Percentiles rank a stretch among this genome's conserved stretches.
Conservation (phyloP, 2,797 vertebrate species). For the Benthosema pterotum region DNA sequence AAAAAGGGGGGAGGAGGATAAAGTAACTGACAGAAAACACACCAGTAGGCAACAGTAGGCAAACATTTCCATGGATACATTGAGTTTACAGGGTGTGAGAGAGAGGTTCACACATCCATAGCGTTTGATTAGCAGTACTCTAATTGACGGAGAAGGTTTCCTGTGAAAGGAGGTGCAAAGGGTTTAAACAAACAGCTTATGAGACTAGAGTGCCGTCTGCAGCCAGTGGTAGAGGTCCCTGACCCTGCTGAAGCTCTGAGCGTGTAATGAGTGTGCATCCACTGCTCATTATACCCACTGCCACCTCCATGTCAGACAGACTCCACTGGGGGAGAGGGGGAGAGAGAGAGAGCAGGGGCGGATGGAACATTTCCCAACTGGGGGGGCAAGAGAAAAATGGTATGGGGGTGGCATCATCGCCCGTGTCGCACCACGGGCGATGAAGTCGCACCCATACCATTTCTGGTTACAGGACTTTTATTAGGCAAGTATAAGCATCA, state of each 20-base stretch:
- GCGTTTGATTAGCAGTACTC: slow-evolving; percentile 79
- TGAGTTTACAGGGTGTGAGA: no score
- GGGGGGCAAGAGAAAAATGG: neutral
- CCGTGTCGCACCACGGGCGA: no score
- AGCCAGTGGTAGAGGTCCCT: slow-evolving; percentile 34
- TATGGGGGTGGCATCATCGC: no score
- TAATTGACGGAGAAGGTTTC: slow-evolving; percentile 72
- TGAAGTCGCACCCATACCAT: no score
- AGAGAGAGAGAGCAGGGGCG: neutral
- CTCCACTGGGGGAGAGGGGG: slow-evolving; percentile 6
- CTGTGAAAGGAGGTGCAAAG: slow-evolving; percentile 69
- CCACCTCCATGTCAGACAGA: slow-evolving; percentile 27
- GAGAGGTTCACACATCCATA: slow-evolving; percentile 51
- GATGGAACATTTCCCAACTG: no score
- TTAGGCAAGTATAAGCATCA: no score
- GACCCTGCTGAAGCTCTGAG: slow-evolving; percentile 42
- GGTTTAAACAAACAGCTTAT: slow-evolving; percentile 71
- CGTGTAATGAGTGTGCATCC: slow-evolving; percentile 34
- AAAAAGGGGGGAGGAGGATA: no score
- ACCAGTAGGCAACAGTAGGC: no score
- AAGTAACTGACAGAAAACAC: no score
- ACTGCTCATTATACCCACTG: slow-evolving; percentile 35
- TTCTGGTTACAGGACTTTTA: no score
- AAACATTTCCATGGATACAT: no score
- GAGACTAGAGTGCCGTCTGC: slow-evolving; percentile 44